phyloP scores from a whole-genome alignment of 2,888 invertebrate genomes.

The Synergus gifuensis region DNA sequence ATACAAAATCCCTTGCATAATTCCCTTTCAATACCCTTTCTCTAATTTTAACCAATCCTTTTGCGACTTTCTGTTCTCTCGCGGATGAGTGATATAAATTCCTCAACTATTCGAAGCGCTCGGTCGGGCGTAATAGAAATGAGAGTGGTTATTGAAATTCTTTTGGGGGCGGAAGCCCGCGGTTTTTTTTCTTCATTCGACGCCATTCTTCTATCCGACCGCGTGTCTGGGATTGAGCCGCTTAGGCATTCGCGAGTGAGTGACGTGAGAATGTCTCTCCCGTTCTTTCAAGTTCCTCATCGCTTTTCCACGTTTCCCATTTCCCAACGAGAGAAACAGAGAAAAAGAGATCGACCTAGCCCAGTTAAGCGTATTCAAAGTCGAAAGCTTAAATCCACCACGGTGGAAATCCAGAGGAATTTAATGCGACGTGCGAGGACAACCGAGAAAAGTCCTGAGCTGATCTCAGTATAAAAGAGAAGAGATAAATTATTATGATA shows the following conservation, averaged over 20 bases:
- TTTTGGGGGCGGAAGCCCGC: slow-evolving; percentile 57
- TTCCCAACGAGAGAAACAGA: slow-evolving; percentile 19
- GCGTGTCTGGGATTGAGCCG: slow-evolving; percentile 53
- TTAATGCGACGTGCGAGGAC: slow-evolving; percentile 38
- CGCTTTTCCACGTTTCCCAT: slow-evolving; percentile 20
- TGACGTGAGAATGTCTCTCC: slow-evolving; percentile 66
- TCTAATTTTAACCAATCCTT: slow-evolving; percentile 45
- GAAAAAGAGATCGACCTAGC: slow-evolving; percentile 30
- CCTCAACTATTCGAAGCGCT: slow-evolving; percentile 18
- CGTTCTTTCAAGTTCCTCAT: slow-evolving; percentile 43
- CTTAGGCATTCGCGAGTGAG: slow-evolving; percentile 59
- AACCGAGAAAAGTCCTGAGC: slow-evolving; percentile 40
- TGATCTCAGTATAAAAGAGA: slow-evolving; percentile 39
- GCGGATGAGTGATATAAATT: slow-evolving; percentile 25
- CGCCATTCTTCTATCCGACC: slow-evolving; percentile 55
- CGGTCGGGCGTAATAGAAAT: slow-evolving; percentile 60
- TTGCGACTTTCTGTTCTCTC: neutral
- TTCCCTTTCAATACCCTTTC: neutral
- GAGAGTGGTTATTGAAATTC: slow-evolving; percentile 71
- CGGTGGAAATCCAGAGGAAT: slow-evolving; percentile 47
- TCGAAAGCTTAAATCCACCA: slow-evolving; percentile 53
- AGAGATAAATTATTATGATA: slow-evolving; percentile 27
- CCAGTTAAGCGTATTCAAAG: slow-evolving; percentile 41
- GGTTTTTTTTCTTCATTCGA: slow-evolving; percentile 50
- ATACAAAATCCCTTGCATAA: neutral